Evolutionary conservation across 92 coral and sea anemone species (phyloP).

Genomic region (Phenganax stokvisi): DNA sequence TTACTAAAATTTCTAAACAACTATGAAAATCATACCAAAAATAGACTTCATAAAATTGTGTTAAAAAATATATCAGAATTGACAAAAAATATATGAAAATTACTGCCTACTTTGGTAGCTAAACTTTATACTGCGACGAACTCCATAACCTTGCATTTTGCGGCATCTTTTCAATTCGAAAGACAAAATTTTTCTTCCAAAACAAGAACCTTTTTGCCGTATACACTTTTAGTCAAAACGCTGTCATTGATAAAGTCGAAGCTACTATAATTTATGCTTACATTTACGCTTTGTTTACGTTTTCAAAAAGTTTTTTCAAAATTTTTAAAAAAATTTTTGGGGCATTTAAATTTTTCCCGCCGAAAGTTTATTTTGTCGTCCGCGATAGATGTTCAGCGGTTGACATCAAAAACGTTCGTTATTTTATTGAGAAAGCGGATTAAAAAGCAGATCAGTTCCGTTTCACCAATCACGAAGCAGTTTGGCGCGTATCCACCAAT

Average conservation of each 20-base stretch:
- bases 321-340: background rate
- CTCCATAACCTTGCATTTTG: too few relatives aligned
- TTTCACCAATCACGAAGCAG: slow-evolving; percentile 5
- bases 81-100: too few relatives aligned
- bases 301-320: background rate
- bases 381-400: background rate
- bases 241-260: too few relatives aligned
- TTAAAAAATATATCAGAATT: too few relatives aligned
- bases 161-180: too few relatives aligned
- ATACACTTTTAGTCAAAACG: too few relatives aligned
- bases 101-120: too few relatives aligned
- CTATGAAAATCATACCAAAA: background rate
- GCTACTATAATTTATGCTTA: too few relatives aligned
- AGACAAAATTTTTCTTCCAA: too few relatives aligned
- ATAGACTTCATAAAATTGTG: background rate
- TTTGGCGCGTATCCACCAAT: background rate
- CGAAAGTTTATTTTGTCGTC: background rate
- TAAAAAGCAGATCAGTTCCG: background rate
- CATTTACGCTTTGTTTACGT: too few relatives aligned
- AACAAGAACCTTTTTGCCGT: too few relatives aligned
- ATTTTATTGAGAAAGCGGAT: background rate
- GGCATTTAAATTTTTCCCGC: slow-evolving; percentile 11
- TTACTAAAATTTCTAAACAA: background rate
- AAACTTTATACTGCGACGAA: too few relatives aligned
- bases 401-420: background rate